Percentiles rank a stretch among this genome's conserved stretches.
Conservation (phyloP, 2,797 vertebrate genomes). For the Arremon aurantiirostris region DNA sequence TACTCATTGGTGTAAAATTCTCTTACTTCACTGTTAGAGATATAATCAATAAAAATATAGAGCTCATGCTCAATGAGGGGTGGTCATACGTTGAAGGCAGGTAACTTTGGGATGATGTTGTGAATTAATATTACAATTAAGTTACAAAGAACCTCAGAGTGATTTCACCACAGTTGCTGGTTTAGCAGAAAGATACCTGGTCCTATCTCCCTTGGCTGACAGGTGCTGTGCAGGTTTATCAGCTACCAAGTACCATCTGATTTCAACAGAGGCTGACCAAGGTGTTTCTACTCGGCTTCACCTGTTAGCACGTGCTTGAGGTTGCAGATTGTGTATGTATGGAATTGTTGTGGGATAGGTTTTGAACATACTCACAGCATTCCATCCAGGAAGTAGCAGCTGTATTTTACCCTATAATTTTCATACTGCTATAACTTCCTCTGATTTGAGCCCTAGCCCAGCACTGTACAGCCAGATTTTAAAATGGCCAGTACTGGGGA, state of each 20-base stretch:
- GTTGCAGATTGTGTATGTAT: neutral
- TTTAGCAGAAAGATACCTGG: neutral
- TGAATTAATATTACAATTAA: neutral
- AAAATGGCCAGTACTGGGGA: neutral
- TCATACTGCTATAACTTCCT: neutral
- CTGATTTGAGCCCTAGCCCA: neutral
- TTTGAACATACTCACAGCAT: neutral
- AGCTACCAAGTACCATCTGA: neutral
- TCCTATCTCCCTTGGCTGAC: neutral
- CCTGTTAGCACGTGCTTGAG: neutral
- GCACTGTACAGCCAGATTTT: neutral
- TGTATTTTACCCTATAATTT: neutral
- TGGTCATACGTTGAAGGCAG: rapidly evolving
- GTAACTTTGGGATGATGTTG: neutral
- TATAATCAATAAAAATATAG: neutral
- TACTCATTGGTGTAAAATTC: neutral
- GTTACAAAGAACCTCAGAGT: neutral
- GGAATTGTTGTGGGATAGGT: neutral
- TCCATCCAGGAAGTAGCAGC: neutral
- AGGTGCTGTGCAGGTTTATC: neutral
- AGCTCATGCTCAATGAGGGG: neutral
- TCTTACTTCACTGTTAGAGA: neutral
- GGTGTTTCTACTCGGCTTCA: neutral
- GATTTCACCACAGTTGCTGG: neutral
- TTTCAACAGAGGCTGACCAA: neutral